A percentile compares a stretch with the other conserved stretches of the same genome.
phyloP scores from a whole-genome alignment of 2,113 vertebrate genomes.

The Naja naja region DNA sequence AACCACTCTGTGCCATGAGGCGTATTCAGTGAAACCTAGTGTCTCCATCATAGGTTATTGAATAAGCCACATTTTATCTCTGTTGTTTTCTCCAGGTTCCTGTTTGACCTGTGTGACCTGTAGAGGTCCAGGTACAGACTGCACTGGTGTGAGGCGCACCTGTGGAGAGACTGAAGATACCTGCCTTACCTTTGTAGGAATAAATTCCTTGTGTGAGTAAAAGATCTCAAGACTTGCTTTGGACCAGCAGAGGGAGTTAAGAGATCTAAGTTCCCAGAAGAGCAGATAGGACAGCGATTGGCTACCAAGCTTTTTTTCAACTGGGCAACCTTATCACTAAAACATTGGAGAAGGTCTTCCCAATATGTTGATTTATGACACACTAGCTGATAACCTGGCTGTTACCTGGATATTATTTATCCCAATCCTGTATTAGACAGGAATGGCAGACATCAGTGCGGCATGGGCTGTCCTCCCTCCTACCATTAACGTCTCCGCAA shows the following conservation, averaged over 20 bases:
- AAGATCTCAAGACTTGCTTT: neutral
- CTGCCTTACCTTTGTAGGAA: constrained; percentile 38
- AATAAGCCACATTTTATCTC: neutral
- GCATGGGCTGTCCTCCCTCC: too few relatives aligned
- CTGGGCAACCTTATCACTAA: neutral
- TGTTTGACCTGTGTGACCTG: constrained; percentile 54
- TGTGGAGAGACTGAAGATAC: constrained; percentile 46
- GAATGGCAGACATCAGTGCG: too few relatives aligned
- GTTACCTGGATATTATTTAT: too few relatives aligned
- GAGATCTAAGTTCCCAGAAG: neutral
- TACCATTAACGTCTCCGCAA: too few relatives aligned
- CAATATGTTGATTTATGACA: too few relatives aligned
- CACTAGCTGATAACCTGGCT: too few relatives aligned
- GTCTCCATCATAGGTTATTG: neutral
- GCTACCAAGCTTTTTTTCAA: neutral
- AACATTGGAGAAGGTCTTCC: neutral
- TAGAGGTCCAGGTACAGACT: constrained; percentile 24
- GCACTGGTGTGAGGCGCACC: constrained; percentile 37
- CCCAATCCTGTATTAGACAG: too few relatives aligned
- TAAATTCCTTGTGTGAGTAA: constrained; percentile 46
- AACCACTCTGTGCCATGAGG: neutral
- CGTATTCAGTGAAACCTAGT: neutral
- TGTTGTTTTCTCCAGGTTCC: constrained; percentile 24
- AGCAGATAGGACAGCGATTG: too few relatives aligned
- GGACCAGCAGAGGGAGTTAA: neutral